Evolutionary conservation across 2,113 vertebrate species (phyloP), one percentile per base, ranked within the genome.

Genomic region (Corapipo altera): DNA sequence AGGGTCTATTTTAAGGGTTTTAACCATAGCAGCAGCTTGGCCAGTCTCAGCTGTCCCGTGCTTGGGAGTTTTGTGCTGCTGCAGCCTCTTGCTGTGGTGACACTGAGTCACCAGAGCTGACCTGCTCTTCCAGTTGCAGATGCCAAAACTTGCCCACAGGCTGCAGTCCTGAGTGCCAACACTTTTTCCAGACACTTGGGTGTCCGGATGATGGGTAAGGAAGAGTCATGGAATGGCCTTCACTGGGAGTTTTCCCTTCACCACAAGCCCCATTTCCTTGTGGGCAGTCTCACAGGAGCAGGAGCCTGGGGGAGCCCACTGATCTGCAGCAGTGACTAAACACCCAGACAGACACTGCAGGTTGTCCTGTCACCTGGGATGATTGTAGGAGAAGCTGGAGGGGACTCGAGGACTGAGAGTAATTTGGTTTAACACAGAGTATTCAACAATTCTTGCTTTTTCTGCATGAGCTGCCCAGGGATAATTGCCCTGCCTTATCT

Each of bases 21-120:
- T 79, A 79, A 72, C 46, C 75, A 6, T 6, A 77, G 58, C 70
- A 82, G 69, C 51, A 70, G 84, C 80, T 62, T 2, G 3, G 89
- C 75, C 49, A 79, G 17, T 32, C 84, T 72, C 65, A 59, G 90
- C 78, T 33, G 39, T 23, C 6, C 44, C 14, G 77, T 3, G 57
- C 76, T 59, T 5, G 48, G 11, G 43, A 64, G 64, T 23, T 65
- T 33, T 2, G 7, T 8, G 37, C 73, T 27, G 37, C 88, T 49
- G 61, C 76, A 87, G 21, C 44, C 85, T 91, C 54, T 71, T 61
- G 32, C 90, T 28, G 37, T 17, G 75, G 75, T 8, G 37, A 55
- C 23, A 61, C 32, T 46, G 92, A 96, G 49, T 73, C 96, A 92
- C 79, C 92, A 51, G 39, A 43, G 14, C 92, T 80, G 88, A 83